phyloP scores from a whole-genome alignment of 2,888 invertebrate genomes.

The Dryocosmus kuriphilus region DNA sequence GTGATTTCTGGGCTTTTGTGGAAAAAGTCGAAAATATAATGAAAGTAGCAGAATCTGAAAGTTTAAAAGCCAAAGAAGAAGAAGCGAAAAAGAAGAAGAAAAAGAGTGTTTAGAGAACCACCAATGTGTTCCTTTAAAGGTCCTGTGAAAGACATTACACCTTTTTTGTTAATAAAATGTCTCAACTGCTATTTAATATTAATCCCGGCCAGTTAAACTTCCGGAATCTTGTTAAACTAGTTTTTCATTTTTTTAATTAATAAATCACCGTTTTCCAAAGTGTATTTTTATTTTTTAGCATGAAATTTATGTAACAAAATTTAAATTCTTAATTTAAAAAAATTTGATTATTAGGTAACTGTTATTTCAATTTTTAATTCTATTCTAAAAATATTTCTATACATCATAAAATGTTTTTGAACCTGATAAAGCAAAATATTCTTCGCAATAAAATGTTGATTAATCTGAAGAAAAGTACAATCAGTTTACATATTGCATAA shows the following conservation, averaged over 20 bases:
- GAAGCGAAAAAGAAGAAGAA: slow-evolving; percentile 44
- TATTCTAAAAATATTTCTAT: not conserved
- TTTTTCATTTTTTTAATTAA: slow-evolving; percentile 5
- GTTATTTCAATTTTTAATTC: not conserved
- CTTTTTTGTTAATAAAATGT: not conserved
- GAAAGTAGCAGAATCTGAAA: slow-evolving; percentile 42
- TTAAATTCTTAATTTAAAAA: not conserved
- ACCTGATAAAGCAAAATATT: not conserved
- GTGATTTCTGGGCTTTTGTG: slow-evolving; percentile 84
- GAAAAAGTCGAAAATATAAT: slow-evolving; percentile 67
- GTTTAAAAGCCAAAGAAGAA: slow-evolving; percentile 43
- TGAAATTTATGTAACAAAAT: not conserved
- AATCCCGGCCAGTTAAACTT: not conserved
- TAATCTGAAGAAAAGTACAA: not conserved
- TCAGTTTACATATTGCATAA: not conserved
- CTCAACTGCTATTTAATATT: not conserved
- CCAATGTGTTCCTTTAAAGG: not conserved
- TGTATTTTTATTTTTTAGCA: not conserved
- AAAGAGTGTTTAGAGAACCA: slow-evolving; percentile 8
- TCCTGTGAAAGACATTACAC: slow-evolving; percentile 1
- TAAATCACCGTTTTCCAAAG: slow-evolving; percentile 18
- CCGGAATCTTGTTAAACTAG: not conserved
- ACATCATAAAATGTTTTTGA: not conserved
- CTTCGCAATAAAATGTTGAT: not conserved
- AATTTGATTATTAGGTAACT: not conserved